Evolutionary conservation across 2,113 vertebrate species (phyloP), one percentile per base, ranked within the genome.

Genomic region (Chionis minor): DNA sequence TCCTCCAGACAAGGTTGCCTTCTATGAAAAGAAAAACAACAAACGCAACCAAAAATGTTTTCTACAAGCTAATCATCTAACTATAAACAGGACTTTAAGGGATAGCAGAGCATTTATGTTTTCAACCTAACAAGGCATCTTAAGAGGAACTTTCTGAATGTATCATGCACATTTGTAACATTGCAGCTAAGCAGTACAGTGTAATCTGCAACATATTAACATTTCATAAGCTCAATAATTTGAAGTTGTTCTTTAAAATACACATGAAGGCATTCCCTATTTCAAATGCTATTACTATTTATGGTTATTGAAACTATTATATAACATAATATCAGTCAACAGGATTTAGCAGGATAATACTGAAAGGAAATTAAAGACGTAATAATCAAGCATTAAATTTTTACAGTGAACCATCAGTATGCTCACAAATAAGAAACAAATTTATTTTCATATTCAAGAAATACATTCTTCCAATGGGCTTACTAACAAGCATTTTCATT

Each of bases 321-420:
- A 33, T 63, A 85, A 74, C 17, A 47, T 17, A 73, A 7, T 54
- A 79, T 38, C 55, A 65, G 40, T 61, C 40, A 65, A 92, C 12
- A 79, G 38, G 55, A 85, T 84, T 86, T 59, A 92, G 65, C 10
- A 12, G 40, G 56, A 88, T 72, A 94, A 86, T 27, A 18, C 71
- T 81, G 88, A 71, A 96, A 62, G 52, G 82, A 47, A 96, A 94
- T 95, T 88, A 91, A 90, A 80, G 61, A 75, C 51, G 83, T 78
- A 94, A 82, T 82, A 69, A 86, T 49, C 33, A 91, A 59, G 32
- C 42, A 77, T 52, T 62, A 42, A 5, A 28, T 71, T 87, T 95
- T 81, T 83, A 63, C 49, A 87, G 33, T 52, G 16, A 94, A 28
- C 21, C 11, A 55, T 55, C 28, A 73, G 30, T 22, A 77, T 66